Evolutionary conservation across 1,140 invertebrate genomes (phyloP), one percentile per base, ranked within the genome.

Genomic region (Drosophila lowei): DNA sequence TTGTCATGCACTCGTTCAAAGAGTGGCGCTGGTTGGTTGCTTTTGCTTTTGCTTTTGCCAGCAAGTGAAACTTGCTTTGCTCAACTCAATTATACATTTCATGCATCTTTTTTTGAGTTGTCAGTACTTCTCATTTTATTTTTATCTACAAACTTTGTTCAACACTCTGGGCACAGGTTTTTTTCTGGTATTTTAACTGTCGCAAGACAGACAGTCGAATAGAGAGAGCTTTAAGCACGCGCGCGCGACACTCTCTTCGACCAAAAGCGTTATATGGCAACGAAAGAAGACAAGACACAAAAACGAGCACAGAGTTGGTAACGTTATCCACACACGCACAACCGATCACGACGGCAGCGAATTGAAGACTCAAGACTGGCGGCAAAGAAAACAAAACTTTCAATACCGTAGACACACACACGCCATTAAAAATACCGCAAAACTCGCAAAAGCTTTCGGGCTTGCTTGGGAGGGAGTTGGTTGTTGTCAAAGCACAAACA

Each of bases 71-170:
- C 77, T 86, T 77, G 64, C 64, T 54, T 16, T n/a, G 49, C 49
- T 54, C 61, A 58, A 72, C 54, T 56, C 49, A 75, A 72, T 60
- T 76, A 73, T 76, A 63, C 49, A 65, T 62, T 74, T 74, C 74
- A 75, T 85, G 81, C 81, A 85, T 71, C 81, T 75, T 79, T 85
- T 85, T 76, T 81, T 81, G 5, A 65, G 66, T 54, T 16, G 34
- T 42, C 11, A 71, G 46, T 65, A 70, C 66, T 86, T 86, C 79
- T 77, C 61, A 72, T 81, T 85, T 84, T 81, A 77, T 67, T 86
- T 85, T 86, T 86, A 80, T 85, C 74, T 78, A 81, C 61, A 77
- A 83, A 71, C 78, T 70, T 53, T 65, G 64, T 72, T 68, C 74
- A 75, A 61, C 68, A 75, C 34, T 38, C 11, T 13, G 71, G 71